phyloP scores from a whole-genome alignment of 2,113 vertebrate species.

The Spermophilus dauricus region DNA sequence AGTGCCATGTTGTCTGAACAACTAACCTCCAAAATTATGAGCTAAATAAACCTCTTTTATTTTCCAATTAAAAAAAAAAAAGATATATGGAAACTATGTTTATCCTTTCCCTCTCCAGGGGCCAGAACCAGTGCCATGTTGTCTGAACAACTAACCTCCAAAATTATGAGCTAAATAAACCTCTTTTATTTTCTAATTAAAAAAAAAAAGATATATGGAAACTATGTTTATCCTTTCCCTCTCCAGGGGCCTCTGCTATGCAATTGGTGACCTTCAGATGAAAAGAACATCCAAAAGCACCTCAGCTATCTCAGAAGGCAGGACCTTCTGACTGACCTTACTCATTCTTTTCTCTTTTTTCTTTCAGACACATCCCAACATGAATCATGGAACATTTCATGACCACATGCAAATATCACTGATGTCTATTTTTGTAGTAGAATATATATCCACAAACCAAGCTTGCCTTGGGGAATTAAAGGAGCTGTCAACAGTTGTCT shows the following conservation, averaged over 20 bases:
- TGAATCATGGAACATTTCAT: not conserved
- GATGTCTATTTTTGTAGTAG: not conserved
- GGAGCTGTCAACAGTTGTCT: not conserved
- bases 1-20: not conserved
- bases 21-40: not conserved
- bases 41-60: not conserved
- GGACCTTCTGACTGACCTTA: not conserved
- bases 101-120: not conserved
- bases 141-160: not conserved
- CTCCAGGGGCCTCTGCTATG: not conserved
- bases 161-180: not conserved
- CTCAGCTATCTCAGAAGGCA: not conserved
- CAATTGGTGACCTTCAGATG: not conserved
- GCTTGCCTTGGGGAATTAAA: not conserved
- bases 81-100: not conserved
- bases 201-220: not conserved
- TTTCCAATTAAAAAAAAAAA: not conserved
- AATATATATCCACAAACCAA: not conserved
- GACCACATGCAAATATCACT: not conserved
- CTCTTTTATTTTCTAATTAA: not conserved
- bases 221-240: not conserved
- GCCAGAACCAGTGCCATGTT: not conserved
- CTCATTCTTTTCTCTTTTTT: not conserved
- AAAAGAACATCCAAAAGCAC: not conserved
- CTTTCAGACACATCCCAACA: not conserved